Evolutionary conservation across 2,113 vertebrate species (phyloP).

Genomic region (Spea multiplicata): DNA sequence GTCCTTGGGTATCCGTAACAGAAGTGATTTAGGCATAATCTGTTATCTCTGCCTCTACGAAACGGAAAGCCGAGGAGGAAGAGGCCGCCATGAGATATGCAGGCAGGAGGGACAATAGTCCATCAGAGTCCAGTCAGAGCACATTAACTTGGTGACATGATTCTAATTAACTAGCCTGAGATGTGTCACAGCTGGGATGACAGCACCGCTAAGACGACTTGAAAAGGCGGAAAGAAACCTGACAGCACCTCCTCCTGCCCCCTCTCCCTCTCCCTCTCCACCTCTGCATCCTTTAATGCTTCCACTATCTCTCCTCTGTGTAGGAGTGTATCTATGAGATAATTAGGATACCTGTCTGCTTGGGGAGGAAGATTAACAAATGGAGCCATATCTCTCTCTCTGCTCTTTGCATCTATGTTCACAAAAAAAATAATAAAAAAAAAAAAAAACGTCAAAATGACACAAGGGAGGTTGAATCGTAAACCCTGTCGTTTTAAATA

Average conservation of each 20-base stretch:
- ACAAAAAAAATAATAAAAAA: too few species aligned
- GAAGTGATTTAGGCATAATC: neutral
- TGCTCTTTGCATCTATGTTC: constrained; percentile 64
- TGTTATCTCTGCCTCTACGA: constrained; percentile 9
- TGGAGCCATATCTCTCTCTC: constrained; percentile 64
- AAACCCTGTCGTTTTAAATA: constrained; percentile 9
- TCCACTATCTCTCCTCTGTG: constrained; percentile 66
- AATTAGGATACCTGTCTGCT: constrained; percentile 76
- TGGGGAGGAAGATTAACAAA: constrained; percentile 53
- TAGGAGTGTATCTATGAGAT: constrained; percentile 67
- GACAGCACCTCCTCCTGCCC: constrained; percentile 62
- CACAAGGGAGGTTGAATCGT: constrained; percentile 7
- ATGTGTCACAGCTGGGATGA: constrained; percentile 81
- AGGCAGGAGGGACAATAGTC: constrained; percentile 54
- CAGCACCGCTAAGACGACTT: constrained; percentile 64
- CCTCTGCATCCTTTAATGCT: constrained; percentile 51
- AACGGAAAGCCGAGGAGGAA: neutral
- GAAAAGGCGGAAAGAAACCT: constrained; percentile 77
- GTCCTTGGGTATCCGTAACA: too few species aligned
- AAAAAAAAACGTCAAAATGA: constrained; percentile 1
- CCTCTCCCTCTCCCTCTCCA: constrained; percentile 50
- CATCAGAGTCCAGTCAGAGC: constrained; percentile 78
- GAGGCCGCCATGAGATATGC: constrained; percentile 14
- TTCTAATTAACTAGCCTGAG: constrained; percentile 84
- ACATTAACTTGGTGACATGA: constrained; percentile 81